Percentiles rank a stretch among this genome's conserved stretches.
Evolutionary conservation across 2,113 vertebrate species (phyloP).

Genomic region (Rhinogobius similis): DNA sequence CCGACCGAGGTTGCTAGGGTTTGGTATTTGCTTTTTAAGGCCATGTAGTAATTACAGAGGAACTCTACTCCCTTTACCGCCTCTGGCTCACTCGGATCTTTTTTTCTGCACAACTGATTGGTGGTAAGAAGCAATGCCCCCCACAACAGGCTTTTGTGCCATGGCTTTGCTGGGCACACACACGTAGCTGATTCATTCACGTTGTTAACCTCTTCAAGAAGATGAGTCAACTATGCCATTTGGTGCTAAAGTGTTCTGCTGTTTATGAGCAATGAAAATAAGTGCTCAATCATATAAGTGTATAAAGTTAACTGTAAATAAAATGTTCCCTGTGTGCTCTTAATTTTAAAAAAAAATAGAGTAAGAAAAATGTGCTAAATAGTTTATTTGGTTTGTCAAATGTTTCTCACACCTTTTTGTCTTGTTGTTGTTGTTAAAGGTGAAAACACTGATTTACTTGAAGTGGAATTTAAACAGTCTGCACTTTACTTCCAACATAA

Average conservation of each 20-base stretch:
- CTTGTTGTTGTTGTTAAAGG: neutral
- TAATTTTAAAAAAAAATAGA: too few species aligned
- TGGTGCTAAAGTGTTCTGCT: conserved; percentile 1
- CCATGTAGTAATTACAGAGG: conserved; percentile 84
- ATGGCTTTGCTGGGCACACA: conserved; percentile 43
- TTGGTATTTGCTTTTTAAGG: conserved; percentile 83
- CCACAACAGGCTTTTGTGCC: conserved; percentile 58
- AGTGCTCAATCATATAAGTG: neutral
- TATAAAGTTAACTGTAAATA: neutral
- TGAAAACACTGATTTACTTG: neutral
- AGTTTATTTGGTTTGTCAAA: neutral
- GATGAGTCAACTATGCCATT: neutral
- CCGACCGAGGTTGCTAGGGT: conserved; percentile 80
- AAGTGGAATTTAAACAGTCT: neutral
- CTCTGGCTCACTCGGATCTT: conserved; percentile 58
- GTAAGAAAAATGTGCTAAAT: neutral
- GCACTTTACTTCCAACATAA: neutral
- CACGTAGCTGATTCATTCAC: conserved; percentile 61
- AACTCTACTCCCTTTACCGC: conserved; percentile 65
- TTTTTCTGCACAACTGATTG: conserved; percentile 65
- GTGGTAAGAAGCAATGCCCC: conserved; percentile 61
- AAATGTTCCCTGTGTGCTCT: neutral
- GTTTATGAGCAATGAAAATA: neutral
- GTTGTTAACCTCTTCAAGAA: conserved; percentile 54
- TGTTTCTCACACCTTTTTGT: neutral